A percentile compares a stretch with the other conserved stretches of the same genome.
Conservation (phyloP, 2,888 invertebrate species). For the Ennomos erosarius region DNA sequence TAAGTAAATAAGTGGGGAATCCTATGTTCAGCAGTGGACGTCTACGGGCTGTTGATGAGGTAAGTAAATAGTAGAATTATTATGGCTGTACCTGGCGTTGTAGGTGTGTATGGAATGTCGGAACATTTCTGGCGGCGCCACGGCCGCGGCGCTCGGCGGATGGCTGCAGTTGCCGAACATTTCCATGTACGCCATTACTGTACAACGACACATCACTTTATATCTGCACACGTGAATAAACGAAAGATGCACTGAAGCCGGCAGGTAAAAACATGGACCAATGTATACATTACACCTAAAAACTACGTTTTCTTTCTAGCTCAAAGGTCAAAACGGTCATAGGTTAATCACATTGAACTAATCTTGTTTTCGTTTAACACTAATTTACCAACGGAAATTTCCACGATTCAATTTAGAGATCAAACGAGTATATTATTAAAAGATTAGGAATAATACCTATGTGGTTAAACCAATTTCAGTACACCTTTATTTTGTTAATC, state of each 20-base stretch:
- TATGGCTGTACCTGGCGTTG: constrained; percentile 80
- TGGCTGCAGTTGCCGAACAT: constrained; percentile 96
- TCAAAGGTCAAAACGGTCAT: too few relatives aligned
- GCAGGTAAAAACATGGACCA: not conserved
- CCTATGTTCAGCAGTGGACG: too few relatives aligned
- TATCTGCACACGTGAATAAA: not conserved
- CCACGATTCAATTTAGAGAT: not conserved
- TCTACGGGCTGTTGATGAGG: too few relatives aligned
- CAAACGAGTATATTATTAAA: not conserved
- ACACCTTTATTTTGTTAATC: constrained; percentile 48
- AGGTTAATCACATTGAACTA: too few relatives aligned
- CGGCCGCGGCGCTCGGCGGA: constrained; percentile 85
- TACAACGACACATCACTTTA: constrained; percentile 27
- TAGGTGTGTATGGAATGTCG: constrained; percentile 95
- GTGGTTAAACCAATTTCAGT: constrained; percentile 39
- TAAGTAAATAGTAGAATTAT: too few relatives aligned
- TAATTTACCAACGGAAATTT: not conserved
- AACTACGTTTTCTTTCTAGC: too few relatives aligned
- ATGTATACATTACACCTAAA: too few relatives aligned
- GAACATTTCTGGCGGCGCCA: constrained; percentile 90
- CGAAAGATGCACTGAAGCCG: constrained; percentile 24
- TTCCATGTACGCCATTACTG: constrained; percentile 98
- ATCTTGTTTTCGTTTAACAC: not conserved
- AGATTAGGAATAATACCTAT: not conserved
- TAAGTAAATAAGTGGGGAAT: too few relatives aligned